Percentiles rank a stretch among this genome's conserved stretches.
Evolutionary conservation across 1,140 invertebrate genomes (phyloP).

Genomic region (Aphidius ervi): DNA sequence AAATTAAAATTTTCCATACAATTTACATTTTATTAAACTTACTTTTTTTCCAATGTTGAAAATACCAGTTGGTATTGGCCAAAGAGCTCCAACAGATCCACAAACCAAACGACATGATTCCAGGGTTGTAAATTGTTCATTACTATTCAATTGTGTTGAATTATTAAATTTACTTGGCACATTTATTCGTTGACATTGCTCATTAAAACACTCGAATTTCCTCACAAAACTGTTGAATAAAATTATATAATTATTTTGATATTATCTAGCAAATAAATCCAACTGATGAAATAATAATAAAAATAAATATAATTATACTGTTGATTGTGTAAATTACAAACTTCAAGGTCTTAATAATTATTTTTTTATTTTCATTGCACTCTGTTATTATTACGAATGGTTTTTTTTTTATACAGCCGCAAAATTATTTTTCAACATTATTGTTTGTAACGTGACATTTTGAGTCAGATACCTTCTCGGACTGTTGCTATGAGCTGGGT

Average conservation of each 20-base stretch:
- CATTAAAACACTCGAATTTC: conserved; percentile 36
- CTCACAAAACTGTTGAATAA: conserved; percentile 30
- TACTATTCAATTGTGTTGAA: conserved; percentile 10
- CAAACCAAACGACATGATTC: conserved; percentile 63
- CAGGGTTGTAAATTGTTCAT: conserved; percentile 33
- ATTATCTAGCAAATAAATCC: not conserved
- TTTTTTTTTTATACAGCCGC: not conserved
- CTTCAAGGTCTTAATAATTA: not conserved
- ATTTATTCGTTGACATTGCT: conserved; percentile 33
- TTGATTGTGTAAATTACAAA: not conserved
- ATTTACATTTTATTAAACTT: conserved; percentile 10
- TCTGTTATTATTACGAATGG: not conserved
- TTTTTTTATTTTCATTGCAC: not conserved
- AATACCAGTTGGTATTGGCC: conserved; percentile 64
- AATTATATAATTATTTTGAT: not conserved
- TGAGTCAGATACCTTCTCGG: no score
- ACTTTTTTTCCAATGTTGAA: conserved; percentile 44
- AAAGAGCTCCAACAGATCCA: conserved; percentile 63
- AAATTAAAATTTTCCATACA: conserved; percentile 2
- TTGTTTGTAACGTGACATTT: no score
- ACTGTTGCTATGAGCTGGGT: no score
- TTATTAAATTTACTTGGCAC: conserved; percentile 15
- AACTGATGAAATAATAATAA: not conserved
- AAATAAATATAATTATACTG: not conserved
- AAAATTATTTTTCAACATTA: conserved; percentile 1